Conservation (phyloP, 2,888 invertebrate species). For the Sesia bembeciformis region DNA sequence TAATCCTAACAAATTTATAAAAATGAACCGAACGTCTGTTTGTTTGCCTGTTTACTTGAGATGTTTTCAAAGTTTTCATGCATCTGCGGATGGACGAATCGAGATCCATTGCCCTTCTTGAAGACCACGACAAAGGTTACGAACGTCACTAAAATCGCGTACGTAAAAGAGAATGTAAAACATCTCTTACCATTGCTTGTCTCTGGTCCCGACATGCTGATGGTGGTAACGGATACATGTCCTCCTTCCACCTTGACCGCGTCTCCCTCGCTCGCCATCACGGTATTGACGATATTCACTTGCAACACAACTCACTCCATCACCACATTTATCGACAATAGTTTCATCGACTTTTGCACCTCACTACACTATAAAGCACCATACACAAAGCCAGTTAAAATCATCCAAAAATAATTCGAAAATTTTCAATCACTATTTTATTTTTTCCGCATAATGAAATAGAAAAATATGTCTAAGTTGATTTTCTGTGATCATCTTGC, state of each 20-base stretch:
- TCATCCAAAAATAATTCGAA: conserved; percentile 38
- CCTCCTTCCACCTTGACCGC: conserved; percentile 66
- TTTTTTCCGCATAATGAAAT: conserved; percentile 30
- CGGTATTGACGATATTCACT: conserved; percentile 19
- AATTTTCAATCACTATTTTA: conserved; percentile 34
- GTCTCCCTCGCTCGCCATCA: conserved; percentile 60
- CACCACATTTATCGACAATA: conserved; percentile 36
- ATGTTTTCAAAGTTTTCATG: no score
- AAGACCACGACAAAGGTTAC: no score
- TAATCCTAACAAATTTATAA: no score
- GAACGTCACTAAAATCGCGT: no score
- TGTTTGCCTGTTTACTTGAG: no score
- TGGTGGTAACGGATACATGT: conserved; percentile 86
- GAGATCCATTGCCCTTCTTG: no score
- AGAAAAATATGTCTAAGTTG: conserved; percentile 30
- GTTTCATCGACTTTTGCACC: conserved; percentile 31
- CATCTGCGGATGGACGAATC: no score
- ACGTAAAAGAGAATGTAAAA: no score
- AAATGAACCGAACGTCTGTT: no score
- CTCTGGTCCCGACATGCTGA: conserved; percentile 79
- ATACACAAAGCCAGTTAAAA: conserved; percentile 30
- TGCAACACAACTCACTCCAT: conserved; percentile 29
- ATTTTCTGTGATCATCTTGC: conserved; percentile 41
- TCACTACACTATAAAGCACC: conserved; percentile 54
- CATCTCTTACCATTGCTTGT: conserved; percentile 68